Evolutionary conservation across 2,113 vertebrate species (phyloP).

Genomic region (Chaenocephalus aceratus): DNA sequence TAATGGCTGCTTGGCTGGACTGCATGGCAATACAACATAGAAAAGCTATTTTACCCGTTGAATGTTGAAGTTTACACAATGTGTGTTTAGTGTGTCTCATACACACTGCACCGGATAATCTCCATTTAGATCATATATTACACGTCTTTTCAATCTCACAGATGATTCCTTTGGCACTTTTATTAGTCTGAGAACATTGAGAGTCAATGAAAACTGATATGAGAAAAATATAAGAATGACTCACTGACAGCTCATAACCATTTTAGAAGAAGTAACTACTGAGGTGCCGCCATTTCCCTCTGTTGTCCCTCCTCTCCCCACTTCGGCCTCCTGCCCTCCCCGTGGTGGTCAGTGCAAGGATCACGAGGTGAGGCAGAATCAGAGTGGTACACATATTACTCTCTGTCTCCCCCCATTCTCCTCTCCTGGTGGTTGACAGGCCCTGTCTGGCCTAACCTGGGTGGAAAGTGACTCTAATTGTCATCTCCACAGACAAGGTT

Average conservation of each 20-base stretch:
- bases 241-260: constrained; percentile 69
- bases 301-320: constrained; percentile 17
- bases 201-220: constrained; percentile 64
- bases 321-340: constrained; percentile 55
- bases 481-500: constrained; percentile 87
- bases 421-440: constrained; percentile 80
- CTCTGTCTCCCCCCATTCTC: constrained; percentile 81
- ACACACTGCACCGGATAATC: constrained; percentile 39
- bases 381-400: constrained; percentile 82
- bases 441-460: constrained; percentile 84
- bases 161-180: constrained; percentile 66
- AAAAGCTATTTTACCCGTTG: constrained; percentile 14
- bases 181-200: constrained; percentile 65
- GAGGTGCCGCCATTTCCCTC: constrained; percentile 56
- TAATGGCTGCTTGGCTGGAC: constrained; percentile 58
- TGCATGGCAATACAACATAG: constrained; percentile 45
- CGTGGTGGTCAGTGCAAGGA: constrained; percentile 80
- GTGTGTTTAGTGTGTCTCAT: constrained; percentile 25
- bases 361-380: constrained; percentile 82
- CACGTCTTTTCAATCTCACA: constrained; percentile 44
- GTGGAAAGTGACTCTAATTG: constrained; percentile 88
- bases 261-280: constrained; percentile 67
- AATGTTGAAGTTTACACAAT: constrained; percentile 59
- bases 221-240: constrained; percentile 63
- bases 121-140: constrained; percentile 40